These are phyloP conservation scores for Centropyge bicolor DNA, from an alignment of 2,797 vertebrate genomes.

Conservation along the genomic window DNA sequence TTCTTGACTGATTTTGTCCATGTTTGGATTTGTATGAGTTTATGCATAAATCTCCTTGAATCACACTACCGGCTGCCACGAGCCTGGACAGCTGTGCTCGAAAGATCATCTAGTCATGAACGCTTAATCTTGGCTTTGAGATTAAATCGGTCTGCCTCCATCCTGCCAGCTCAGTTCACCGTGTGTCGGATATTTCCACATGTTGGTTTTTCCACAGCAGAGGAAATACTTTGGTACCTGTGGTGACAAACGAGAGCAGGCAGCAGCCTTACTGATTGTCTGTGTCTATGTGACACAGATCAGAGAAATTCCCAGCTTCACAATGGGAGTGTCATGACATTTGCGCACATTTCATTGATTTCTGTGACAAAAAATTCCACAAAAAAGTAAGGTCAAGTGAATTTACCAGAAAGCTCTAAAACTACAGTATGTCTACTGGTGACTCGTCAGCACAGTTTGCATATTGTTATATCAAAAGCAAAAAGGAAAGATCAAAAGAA, in stretches of 20 bases:
- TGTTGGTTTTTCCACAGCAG: constrained; percentile 41
- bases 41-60: constrained; percentile 58
- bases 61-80: constrained; percentile 31
- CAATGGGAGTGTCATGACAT: not conserved
- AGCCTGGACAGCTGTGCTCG: constrained; percentile 71
- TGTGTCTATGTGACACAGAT: not conserved
- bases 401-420: not conserved
- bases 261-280: not conserved
- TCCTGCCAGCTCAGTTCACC: constrained; percentile 49
- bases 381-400: not conserved
- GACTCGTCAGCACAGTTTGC: not conserved
- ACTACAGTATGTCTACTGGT: not conserved
- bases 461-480: no score
- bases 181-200: constrained; percentile 44
- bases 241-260: constrained; percentile 21
- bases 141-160: constrained; percentile 66
- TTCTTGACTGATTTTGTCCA: constrained; percentile 25
- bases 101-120: constrained; percentile 70
- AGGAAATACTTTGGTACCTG: constrained; percentile 27
- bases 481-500: no score
- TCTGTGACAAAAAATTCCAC: not conserved
- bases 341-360: no score
- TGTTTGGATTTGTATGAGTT: constrained; percentile 44
- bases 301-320: not conserved
- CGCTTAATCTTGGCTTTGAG: constrained; percentile 75